Percentiles rank a stretch among this genome's conserved stretches.
Conservation (phyloP, 2,113 vertebrate species). For the Apus apus region DNA sequence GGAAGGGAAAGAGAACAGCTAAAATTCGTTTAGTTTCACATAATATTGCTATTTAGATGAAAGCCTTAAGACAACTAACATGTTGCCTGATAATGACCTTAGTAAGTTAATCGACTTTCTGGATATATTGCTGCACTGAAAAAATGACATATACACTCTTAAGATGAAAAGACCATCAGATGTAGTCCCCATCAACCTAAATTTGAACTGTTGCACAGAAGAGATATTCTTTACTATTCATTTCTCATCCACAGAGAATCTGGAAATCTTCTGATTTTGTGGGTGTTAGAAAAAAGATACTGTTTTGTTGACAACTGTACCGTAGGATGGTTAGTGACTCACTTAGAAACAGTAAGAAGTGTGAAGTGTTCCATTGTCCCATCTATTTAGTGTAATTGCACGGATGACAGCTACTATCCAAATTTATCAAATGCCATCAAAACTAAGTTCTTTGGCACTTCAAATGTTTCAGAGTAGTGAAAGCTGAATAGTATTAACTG, state of each 20-base stretch:
- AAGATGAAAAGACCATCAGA: neutral
- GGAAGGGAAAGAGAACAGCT: neutral
- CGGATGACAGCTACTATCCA: neutral
- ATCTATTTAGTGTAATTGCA: conserved; percentile 46
- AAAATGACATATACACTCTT: rapidly evolving
- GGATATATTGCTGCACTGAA: neutral
- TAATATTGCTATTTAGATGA: neutral
- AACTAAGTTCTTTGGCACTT: neutral
- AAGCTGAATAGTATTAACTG: neutral
- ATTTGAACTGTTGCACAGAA: neutral
- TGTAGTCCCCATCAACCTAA: neutral
- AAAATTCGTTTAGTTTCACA: neutral
- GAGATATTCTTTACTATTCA: neutral
- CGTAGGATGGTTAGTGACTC: conserved; percentile 52
- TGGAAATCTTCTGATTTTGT: neutral
- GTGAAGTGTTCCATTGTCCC: neutral
- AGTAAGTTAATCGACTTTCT: neutral
- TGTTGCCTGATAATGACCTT: rapidly evolving
- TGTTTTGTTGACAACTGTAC: conserved; percentile 50
- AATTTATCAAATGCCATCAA: neutral
- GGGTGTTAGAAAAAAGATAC: neutral
- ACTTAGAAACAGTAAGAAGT: conserved; percentile 36
- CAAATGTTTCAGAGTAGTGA: neutral
- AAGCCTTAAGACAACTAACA: neutral
- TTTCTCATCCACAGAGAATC: neutral